Evolutionary conservation across 2,797 vertebrate species (phyloP), one percentile per base, ranked within the genome.

Genomic region (Crocidura indochinensis): DNA sequence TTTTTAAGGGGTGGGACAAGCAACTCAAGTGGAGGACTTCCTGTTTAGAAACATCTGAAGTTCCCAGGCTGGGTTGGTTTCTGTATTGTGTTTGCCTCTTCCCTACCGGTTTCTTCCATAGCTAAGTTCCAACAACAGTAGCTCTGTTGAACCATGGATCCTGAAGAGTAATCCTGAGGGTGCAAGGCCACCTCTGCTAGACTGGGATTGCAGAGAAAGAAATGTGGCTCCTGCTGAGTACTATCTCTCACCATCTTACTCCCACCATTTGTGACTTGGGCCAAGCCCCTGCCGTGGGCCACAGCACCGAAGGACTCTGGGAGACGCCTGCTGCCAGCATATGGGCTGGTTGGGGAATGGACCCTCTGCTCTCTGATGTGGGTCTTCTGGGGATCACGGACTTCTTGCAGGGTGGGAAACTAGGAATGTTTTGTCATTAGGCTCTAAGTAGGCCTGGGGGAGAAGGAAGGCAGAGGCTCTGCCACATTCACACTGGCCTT

Each of bases 31-130:
- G 84, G 75, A 94, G 81, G 68, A 64, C 80, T 91, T 88, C 20
- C 69, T 68, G 68, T 84, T 76, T 94, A 87, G 79, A 92, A 92
- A 64, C 87, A 90, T 75, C 71, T 80, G 77, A 85, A 95, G 87
- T 91, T 91, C 76, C 56, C 69, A 92, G 82, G 67, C n/a, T 91
- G 44, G 47, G 14, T 91, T 95, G 88, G 49, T 53, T 95, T 91
- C 83, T 22, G 2, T 77, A 72, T 60, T 2, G 3, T 74, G 14
- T 88, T 93, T 91, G 53, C 46, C 90, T 85, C 72, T 91, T 87
- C 29, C 75, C 31, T 44, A 68, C n/a, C 69, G 75, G 17, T 29
- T 94, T 91, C n/a, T 77, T 44, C n/a, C 38, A 44, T 24, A 1
- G 0, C 20, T 64, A 44, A 85, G 19, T 7, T 46, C 49, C n/a